Evolutionary conservation across 1,140 invertebrate species (phyloP), one percentile per base, ranked within the genome.

Genomic region (Schlechtendalia chinensis): DNA sequence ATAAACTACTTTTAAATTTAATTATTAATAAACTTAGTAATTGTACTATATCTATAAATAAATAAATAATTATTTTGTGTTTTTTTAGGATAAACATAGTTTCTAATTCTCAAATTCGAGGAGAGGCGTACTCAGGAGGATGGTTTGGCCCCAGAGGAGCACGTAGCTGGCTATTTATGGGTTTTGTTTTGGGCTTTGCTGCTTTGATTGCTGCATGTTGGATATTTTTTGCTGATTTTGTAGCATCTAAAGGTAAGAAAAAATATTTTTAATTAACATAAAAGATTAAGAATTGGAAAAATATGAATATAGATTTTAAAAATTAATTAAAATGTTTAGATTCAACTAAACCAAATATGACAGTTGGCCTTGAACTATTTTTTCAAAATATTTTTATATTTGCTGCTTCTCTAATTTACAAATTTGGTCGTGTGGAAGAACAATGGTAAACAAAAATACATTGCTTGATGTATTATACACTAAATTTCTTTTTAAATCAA

Each of bases 351-450:
- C 39, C 72, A 47, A 65, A 80, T 65, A 72, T 71, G 56, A 96
- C 93, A 90, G 92, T 95, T 3, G 96, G 97, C 12, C 91, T 98
- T 75, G 94, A 93, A 67, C 86, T 99, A 3, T 96, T 99, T 84
- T 87, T 98, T 53, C 96, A 99, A 87, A 99, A 98, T 86, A 89
- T 95, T 0, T 93, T 98, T 82, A 99, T 99, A 83, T 97, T 99
- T 84, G 88, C 94, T 80, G 92, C 93, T 47, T 96, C 94, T 0
- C 86, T 98, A 50, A 90, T 95, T 32, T 98, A 94, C 87, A 98
- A 98, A 87, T 98, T 98, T 87, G 96, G 96, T 16, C 89, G 96
- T 84, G 91, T 93, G 61, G 96, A 98, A 88, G 96, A 98, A 8
- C 74, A 79, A 27, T 79, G 74, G 74, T 79, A 61, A 79, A 79